phyloP scores from a whole-genome alignment of 2,888 invertebrate species.

The Tetragnatha montana region DNA sequence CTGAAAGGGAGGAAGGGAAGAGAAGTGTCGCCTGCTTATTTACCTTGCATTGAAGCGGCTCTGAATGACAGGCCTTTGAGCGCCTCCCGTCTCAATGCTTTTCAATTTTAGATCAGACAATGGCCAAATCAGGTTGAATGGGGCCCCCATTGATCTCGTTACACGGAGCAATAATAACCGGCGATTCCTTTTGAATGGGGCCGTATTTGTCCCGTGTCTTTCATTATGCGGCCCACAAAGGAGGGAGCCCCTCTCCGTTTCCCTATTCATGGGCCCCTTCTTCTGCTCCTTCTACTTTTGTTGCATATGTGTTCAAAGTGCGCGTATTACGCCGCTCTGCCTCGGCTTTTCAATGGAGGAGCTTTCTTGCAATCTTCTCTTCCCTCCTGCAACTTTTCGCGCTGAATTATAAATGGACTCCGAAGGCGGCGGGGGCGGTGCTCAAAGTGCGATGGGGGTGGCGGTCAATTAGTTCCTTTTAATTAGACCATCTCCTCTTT shows the following conservation, averaged over 20 bases:
- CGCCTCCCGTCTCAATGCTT: conserved; percentile 70
- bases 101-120: conserved; percentile 72
- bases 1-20: background rate
- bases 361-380: conserved; percentile 65
- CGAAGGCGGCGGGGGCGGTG: background rate
- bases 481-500: background rate
- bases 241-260: conserved; percentile 56
- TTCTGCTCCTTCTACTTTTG: conserved; percentile 59
- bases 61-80: conserved; percentile 71
- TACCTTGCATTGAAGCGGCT: conserved; percentile 70
- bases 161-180: conserved; percentile 72
- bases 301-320: conserved; percentile 72
- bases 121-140: conserved; percentile 72
- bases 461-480: too few species aligned
- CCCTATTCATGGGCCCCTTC: conserved; percentile 66
- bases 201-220: conserved; percentile 72
- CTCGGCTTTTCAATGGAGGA: conserved; percentile 65
- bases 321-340: conserved; percentile 70
- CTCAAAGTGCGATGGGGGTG: too few species aligned
- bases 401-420: conserved; percentile 71
- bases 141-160: conserved; percentile 71
- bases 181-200: conserved; percentile 72
- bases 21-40: conserved; percentile 70
- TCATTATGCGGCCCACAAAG: conserved; percentile 71
- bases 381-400: conserved; percentile 62